Evolutionary conservation across 2,113 vertebrate genomes (phyloP), one percentile per base, ranked within the genome.

Genomic region (Vanacampus margaritifer): DNA sequence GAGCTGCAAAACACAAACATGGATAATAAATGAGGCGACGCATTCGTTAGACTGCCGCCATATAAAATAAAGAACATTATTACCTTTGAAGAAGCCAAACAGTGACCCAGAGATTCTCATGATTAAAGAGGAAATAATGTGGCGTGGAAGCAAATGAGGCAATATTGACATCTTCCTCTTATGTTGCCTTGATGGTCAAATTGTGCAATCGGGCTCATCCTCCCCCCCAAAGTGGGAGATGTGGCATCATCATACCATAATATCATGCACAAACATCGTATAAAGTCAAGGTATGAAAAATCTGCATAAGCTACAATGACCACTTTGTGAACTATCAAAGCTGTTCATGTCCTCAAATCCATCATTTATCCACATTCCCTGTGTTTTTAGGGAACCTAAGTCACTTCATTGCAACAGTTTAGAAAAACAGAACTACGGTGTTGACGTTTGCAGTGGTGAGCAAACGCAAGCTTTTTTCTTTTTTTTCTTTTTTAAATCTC

Each of bases 61-160:
- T 53, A 5, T 35, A 62, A 41, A 66, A n/a, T 11, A 61, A 6
- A 23, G 10, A 26, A 13, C 11, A 24, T 1, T 45, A 5, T 81
- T 82, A 86, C 82, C 82, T 37, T 60, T 50, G 37, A 83, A 64
- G 14, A 82, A 36, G 57, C 24, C 21, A 32, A 39, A 28, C 12
- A 17, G 24, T 10, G 35, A 19, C 51, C 56, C 35, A 1, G 65
- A 65, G 2, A 12, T 75, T 37, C 17, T 80, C 80, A 83, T 86
- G 5, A 3, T 70, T 35, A 6, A 7, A 28, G 46, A 19, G 1
- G 5, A 23, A 35, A n/a, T 1, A 60, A 48, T n/a, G 1, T 13
- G 32, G 69, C 59, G 64, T 36, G 67, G 35, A 71, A 62, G 13
- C 28, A 4, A 46, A 57, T 23, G 11, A n/a, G 13, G 41, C 1